Evolutionary conservation across 2,113 vertebrate species (phyloP).

Genomic region (Myrmecophaga tridactyla): DNA sequence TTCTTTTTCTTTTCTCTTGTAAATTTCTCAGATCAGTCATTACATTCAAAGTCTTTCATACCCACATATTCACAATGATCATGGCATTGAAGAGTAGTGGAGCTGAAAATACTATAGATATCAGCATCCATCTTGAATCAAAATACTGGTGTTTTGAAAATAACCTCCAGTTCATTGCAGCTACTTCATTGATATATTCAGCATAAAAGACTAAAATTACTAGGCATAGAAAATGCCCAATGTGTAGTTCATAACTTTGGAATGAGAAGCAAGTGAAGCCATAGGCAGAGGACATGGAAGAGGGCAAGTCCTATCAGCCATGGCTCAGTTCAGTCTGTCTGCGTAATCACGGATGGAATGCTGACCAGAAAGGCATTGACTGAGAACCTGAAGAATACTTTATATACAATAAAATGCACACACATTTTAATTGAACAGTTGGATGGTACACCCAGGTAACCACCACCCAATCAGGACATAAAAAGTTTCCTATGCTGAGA

Average conservation of each 20-base stretch:
- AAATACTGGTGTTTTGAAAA: constrained; percentile 97
- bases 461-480: too few species aligned
- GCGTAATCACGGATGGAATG: too few species aligned
- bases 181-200: constrained; percentile 95
- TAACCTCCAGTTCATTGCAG: constrained; percentile 94
- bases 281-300: constrained; percentile 91
- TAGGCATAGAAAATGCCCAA: constrained; percentile 91
- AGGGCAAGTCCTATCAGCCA: constrained; percentile 90
- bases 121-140: constrained; percentile 98
- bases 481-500: neutral
- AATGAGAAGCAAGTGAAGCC: constrained; percentile 87
- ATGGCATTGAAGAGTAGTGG: constrained; percentile 92
- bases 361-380: too few species aligned
- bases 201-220: constrained; percentile 90
- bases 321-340: constrained; percentile 95
- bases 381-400: too few species aligned
- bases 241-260: constrained; percentile 88
- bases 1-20: constrained; percentile 86
- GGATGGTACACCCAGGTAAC: neutral
- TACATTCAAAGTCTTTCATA: constrained; percentile 89
- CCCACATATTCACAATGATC: constrained; percentile 94
- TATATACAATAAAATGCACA: neutral
- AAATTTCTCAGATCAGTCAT: constrained; percentile 93
- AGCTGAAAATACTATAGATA: constrained; percentile 92
- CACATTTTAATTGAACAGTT: neutral